Evolutionary conservation across 2,888 invertebrate species (phyloP).

Genomic region (Morpho deidamia): DNA sequence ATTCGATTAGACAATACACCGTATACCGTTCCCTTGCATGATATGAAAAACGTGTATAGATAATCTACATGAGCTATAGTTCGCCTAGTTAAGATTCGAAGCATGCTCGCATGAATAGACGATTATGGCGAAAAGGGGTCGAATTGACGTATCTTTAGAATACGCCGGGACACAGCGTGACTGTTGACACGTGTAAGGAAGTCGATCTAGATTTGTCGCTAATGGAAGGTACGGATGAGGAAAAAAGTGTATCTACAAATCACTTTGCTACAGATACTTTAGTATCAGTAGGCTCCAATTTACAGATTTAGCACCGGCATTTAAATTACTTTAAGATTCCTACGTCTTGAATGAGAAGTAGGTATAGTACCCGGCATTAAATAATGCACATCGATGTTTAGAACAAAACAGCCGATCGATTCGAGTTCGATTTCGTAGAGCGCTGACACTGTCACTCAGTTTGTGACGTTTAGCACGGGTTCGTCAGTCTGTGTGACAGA

Average conservation of each 20-base stretch:
- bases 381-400: too few relatives aligned
- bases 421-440: too few relatives aligned
- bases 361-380: too few relatives aligned
- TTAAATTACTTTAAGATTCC: too few relatives aligned
- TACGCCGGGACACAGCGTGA: conserved; percentile 28
- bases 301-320: too few relatives aligned
- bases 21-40: conserved; percentile 2
- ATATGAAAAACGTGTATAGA: conserved; percentile 29
- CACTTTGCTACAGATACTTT: background rate
- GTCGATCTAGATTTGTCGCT: conserved; percentile 17
- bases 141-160: conserved; percentile 34
- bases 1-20: conserved; percentile 3
- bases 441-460: too few relatives aligned
- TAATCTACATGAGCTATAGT: conserved; percentile 30
- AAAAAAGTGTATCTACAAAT: background rate
- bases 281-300: too few relatives aligned
- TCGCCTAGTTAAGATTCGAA: conserved; percentile 34
- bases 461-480: too few relatives aligned
- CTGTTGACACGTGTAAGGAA: conserved; percentile 26
- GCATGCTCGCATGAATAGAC: conserved; percentile 37
- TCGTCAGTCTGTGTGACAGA: too few relatives aligned
- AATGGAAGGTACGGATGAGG: conserved; percentile 7
- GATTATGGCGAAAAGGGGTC: conserved; percentile 40
- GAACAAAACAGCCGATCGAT: too few relatives aligned
- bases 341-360: too few relatives aligned